Base-by-base conservation (phyloP, 2,113 vertebrate species). In the Elephantulus edwardii region DNA sequence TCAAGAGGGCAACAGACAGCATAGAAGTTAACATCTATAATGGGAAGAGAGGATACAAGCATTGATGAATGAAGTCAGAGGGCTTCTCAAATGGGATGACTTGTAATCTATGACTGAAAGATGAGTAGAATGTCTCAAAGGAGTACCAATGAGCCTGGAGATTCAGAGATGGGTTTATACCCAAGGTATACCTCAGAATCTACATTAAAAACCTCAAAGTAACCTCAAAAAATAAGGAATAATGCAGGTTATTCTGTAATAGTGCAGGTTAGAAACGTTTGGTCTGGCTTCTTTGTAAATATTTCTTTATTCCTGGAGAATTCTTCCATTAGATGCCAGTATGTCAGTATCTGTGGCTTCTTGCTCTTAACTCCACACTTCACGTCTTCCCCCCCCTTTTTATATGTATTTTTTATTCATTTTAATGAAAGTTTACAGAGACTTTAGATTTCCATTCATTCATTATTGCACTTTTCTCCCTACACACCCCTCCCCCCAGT, bases 191-290 rank as follows among this genome's bases (percentile, higher is more conserved):
- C 75, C 50, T 60, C 19, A 19, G 33, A 19, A 11, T 48, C 35
- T 68, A 35, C 19, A 2, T 20, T 17, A 6, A 40, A 62, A 6
- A 81, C 30, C 46, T 60, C 22, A 10, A 52, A 46, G 42, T 52
- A 60, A 44, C 22, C n/a, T 1, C 1, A 14, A 3, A 0, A 4
- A 0, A 14, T 50, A 8, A 60, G 38, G 54, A 35, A 6, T 2
- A n/a, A n/a, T n/a, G n/a, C n/a, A n/a, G n/a, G n/a, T n/a, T n/a
- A n/a, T n/a, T n/a, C n/a, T n/a, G n/a, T n/a, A n/a, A n/a, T n/a
- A n/a, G 6, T 16, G 26, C 56, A 19, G 28, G 16, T 77, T 81
- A 22, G 71, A 83, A 58, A 85, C 2, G 2, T 71, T 38, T 42
- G 20, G 22, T 7, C 66, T 44, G 16, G 64, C 62, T 24, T 60